These are phyloP conservation scores for Himalopsyche kuldschensis DNA, from an alignment of 2,888 invertebrate species.

Conservation along the genomic window DNA sequence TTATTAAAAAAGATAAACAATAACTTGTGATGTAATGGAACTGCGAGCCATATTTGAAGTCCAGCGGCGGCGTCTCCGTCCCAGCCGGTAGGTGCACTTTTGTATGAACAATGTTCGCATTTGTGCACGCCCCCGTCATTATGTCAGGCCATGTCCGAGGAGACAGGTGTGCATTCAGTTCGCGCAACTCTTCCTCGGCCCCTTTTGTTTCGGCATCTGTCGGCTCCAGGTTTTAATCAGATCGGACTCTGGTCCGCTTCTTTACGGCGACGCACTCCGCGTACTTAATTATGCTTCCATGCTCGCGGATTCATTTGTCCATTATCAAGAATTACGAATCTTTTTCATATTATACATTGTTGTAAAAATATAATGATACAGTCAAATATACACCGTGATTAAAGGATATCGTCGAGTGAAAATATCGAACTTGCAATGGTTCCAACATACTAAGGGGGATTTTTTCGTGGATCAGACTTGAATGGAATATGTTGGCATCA, in stretches of 20 bases:
- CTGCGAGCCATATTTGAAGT: background rate
- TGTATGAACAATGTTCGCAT: slow-evolving; percentile 26
- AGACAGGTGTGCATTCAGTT: slow-evolving; percentile 1
- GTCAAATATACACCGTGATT: no score
- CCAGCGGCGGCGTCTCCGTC: background rate
- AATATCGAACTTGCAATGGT: no score
- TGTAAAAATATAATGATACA: no score
- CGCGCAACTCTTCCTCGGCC: background rate
- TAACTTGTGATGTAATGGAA: background rate
- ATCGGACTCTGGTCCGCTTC: background rate
- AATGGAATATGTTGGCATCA: no score
- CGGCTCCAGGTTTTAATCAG: background rate
- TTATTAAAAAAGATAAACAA: no score
- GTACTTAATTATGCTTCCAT: background rate
- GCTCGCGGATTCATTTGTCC: background rate
- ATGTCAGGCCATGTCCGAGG: slow-evolving; percentile 27
- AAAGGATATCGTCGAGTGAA: no score
- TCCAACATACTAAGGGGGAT: no score
- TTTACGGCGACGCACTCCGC: background rate
- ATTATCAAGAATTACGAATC: background rate
- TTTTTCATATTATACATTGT: background rate
- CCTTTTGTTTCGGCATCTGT: background rate
- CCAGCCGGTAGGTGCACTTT: background rate
- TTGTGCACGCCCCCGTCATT: slow-evolving; percentile 33
- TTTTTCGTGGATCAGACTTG: no score